Evolutionary conservation across 2,113 vertebrate genomes (phyloP), one percentile per base, ranked within the genome.

Genomic region (Circaetus cinerascens): DNA sequence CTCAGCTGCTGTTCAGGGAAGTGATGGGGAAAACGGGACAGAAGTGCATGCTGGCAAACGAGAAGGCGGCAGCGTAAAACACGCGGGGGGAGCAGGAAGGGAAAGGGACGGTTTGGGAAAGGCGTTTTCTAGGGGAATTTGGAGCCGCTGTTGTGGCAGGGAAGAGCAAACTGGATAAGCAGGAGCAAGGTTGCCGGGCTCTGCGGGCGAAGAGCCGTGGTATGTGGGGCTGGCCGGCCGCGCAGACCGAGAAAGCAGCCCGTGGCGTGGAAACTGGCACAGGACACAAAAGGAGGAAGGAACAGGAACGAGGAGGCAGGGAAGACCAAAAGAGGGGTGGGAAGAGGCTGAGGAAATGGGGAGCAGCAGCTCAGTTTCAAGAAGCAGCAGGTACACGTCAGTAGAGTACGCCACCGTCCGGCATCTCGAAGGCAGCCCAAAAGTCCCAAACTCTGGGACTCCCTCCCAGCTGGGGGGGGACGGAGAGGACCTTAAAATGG

Each of bases 101-200:
- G 62, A 46, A 41, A 43, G 40, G 78, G 36, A 34, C 4, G 1
- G 18, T 41, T 68, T 30, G 64, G 60, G 46, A 34, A 40, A 15
- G 36, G 30, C 32, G 6, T 53, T 93, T 82, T 45, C 9, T 25
- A 29, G 30, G 36, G 56, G 21, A 45, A 27, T 34, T 63, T 40
- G 72, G 72, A 73, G 62, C 32, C 0, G 0, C 62, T 68, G 78
- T 14, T 86, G 45, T 3, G 5, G 73, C 32, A 81, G 59, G 64
- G 83, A 60, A 85, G 73, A 80, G 51, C 50, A 29, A 66, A 68
- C 79, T 71, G 93, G 81, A n/a, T 51, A 84, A 81, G 55, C 86
- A 51, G 60, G 14, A 74, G 80, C 5, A 7, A 90, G 87, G 95
- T 95, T 97, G 95, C 95, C 92, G 94, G 95, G 95, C 90, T 94